These are phyloP conservation scores for Tamandua tetradactyla DNA, from an alignment of 2,797 vertebrate species.

Conservation along the genomic window DNA sequence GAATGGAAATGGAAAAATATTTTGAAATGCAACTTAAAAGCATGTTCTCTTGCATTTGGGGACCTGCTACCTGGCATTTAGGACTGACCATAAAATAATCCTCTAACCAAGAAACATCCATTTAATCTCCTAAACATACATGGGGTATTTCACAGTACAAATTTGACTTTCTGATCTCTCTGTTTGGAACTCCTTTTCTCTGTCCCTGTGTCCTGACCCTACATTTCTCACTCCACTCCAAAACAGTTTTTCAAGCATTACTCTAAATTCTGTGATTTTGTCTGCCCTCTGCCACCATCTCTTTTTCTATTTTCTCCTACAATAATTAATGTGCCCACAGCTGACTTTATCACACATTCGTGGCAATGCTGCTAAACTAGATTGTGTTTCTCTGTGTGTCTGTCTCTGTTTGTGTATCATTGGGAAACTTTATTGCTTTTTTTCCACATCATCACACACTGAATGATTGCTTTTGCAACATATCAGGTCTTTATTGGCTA, in stretches of 20 bases:
- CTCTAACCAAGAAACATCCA: not conserved
- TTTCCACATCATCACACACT: not conserved
- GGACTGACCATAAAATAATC: not conserved
- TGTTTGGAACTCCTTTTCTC: not conserved
- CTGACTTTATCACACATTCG: not conserved
- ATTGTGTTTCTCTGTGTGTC: not conserved
- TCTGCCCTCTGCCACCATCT: not conserved
- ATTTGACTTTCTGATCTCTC: not conserved
- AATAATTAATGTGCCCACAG: not conserved
- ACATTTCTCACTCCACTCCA: not conserved
- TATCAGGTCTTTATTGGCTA: conserved; percentile 14
- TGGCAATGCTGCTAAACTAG: not conserved
- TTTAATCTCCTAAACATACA: not conserved
- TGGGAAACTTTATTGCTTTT: conserved; percentile 14
- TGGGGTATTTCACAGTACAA: not conserved
- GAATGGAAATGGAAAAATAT: not conserved
- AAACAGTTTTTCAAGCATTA: not conserved
- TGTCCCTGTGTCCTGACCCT: not conserved
- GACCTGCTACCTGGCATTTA: not conserved
- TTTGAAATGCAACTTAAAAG: not conserved
- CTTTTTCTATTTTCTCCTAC: not conserved
- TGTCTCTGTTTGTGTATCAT: not conserved
- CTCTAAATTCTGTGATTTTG: not conserved
- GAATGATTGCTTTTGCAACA: conserved; percentile 30
- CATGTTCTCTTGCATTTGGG: not conserved